A percentile compares a stretch with the other conserved stretches of the same genome.
phyloP scores from a whole-genome alignment of 2,888 invertebrate species.

The Limnephilus lunatus region DNA sequence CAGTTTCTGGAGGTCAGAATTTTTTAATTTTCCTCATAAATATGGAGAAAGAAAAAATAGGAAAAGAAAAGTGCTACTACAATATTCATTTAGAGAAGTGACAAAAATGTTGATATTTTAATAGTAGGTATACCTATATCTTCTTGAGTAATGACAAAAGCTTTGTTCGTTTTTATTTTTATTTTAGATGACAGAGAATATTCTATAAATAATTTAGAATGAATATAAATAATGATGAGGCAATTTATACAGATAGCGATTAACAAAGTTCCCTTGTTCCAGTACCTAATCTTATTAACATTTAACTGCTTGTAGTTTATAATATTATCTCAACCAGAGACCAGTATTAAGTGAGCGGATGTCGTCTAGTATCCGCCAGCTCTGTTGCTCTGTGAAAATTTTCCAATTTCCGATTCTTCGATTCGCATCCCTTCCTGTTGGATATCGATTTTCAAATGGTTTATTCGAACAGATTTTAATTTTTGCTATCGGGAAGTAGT shows the following conservation, averaged over 20 bases:
- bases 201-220: background rate
- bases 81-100: too few relatives aligned
- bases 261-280: background rate
- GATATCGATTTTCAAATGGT: background rate
- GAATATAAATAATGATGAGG: background rate
- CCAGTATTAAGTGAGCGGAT: constrained; percentile 18
- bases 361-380: constrained; percentile 6
- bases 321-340: background rate
- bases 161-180: too few relatives aligned
- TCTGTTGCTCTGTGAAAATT: constrained; percentile 45
- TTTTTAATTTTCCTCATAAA: too few relatives aligned
- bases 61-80: too few relatives aligned
- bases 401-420: constrained; percentile 61
- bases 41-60: too few relatives aligned
- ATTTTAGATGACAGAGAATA: background rate
- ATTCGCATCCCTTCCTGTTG: constrained; percentile 22
- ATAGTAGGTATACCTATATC: too few relatives aligned
- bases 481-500: background rate
- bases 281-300: background rate
- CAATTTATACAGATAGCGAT: background rate
- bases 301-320: background rate
- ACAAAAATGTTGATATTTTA: too few relatives aligned
- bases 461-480: background rate
- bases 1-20: background rate
- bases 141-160: too few relatives aligned